phyloP scores from a whole-genome alignment of 2,113 vertebrate species.

The Eleginops maclovinus region DNA sequence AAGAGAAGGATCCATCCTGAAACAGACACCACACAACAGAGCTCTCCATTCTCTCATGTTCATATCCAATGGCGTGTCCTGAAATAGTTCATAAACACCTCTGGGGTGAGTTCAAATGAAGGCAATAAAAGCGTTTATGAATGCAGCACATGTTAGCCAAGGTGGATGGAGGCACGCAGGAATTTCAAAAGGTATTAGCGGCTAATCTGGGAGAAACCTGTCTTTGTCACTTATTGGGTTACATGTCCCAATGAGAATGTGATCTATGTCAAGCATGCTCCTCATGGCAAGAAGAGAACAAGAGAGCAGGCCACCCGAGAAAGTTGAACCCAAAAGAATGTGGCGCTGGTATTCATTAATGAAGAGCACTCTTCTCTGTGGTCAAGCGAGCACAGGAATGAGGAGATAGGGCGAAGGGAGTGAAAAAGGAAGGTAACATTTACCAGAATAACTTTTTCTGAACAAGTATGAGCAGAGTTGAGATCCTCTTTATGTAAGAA shows the following conservation, averaged over 20 bases:
- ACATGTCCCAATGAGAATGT: slow-evolving; percentile 74
- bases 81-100: slow-evolving; percentile 44
- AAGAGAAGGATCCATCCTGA: slow-evolving; percentile 20
- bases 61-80: slow-evolving; percentile 6
- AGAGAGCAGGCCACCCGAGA: slow-evolving; percentile 77
- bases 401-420: slow-evolving; percentile 26
- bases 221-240: slow-evolving; percentile 73
- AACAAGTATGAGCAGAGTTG: background rate
- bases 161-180: slow-evolving; percentile 27
- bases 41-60: slow-evolving; percentile 44
- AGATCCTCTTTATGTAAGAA: background rate
- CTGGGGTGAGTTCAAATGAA: slow-evolving; percentile 17
- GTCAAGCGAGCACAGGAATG: slow-evolving; percentile 44
- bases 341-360: slow-evolving; percentile 79
- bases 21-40: slow-evolving; percentile 40
- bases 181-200: slow-evolving; percentile 63
- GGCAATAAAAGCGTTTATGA: slow-evolving; percentile 38
- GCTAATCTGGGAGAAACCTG: slow-evolving; percentile 75
- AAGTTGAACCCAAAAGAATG: slow-evolving; percentile 80
- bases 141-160: slow-evolving; percentile 50
- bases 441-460: background rate
- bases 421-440: slow-evolving; percentile 3
- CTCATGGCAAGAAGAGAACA: slow-evolving; percentile 72
- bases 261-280: slow-evolving; percentile 76
- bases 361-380: slow-evolving; percentile 65